phyloP scores from a whole-genome alignment of 2,797 vertebrate species.

The Sternarchorhynchus goeldii region DNA sequence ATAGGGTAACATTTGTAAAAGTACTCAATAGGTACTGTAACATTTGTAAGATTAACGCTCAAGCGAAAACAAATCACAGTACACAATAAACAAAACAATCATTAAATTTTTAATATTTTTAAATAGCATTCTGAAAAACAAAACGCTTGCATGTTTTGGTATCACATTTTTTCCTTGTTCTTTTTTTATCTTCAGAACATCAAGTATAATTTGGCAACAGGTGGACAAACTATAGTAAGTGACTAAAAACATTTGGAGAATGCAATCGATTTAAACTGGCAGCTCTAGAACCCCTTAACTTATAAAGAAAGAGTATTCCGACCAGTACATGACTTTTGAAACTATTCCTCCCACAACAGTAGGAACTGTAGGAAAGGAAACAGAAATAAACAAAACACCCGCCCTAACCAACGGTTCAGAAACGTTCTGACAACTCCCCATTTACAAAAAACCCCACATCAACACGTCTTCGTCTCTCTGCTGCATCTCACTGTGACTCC shows the following conservation, averaged over 20 bases:
- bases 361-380: conserved; percentile 58
- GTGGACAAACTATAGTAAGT: conserved; percentile 48
- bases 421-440: conserved; percentile 20
- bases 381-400: conserved; percentile 49
- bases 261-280: conserved; percentile 49
- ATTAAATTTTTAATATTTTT: conserved; percentile 60
- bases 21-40: not conserved
- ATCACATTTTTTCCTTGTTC: conserved; percentile 46
- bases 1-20: not conserved
- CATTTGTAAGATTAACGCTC: not conserved
- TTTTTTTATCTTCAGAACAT: conserved; percentile 56
- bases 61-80: not conserved
- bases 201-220: conserved; percentile 61
- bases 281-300: conserved; percentile 61
- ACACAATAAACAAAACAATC: conserved; percentile 60
- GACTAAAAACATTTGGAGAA: conserved; percentile 56
- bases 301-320: conserved; percentile 64
- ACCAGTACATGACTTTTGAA: conserved; percentile 50
- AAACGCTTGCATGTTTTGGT: conserved; percentile 61
- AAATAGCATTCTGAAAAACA: conserved; percentile 63
- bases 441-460: conserved; percentile 26
- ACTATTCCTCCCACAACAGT: conserved; percentile 59
- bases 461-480: not conserved
- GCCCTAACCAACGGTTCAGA: conserved; percentile 45
- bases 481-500: not conserved